Evolutionary conservation across 2,888 invertebrate genomes (phyloP), one percentile per base, ranked within the genome.

Genomic region (Lasioglossum lativentre): DNA sequence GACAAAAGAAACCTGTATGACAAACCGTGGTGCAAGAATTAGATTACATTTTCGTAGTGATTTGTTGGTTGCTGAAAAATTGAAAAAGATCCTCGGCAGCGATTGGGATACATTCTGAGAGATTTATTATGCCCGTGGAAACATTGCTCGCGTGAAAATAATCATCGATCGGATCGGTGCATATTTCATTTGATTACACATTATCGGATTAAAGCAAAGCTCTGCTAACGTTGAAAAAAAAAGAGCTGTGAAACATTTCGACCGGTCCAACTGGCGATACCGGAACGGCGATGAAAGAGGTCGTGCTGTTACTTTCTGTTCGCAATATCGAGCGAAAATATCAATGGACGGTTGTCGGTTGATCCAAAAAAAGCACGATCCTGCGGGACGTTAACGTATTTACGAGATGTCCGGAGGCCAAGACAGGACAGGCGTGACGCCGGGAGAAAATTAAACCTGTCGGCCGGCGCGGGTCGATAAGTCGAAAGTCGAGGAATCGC

Each of bases 391-490:
- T 59, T 45, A 75, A 83, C 74, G 27, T 83, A 83, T 85, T 78
- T 85, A 78, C 74, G 77, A 77, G 77, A 40, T 59, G 74, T 23
- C 47, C 56, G 76, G 82, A 56, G 63, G 83, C 72, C 34, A 84
- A 83, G 80, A 74, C 72, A 52, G 40, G 66, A 83, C 83, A 73
- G 70, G 63, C 80, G 76, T 56, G 73, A 85, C 79, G 72, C 63
- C n/a, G 45, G 68, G 59, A 47, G 80, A 79, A 77, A 85, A 85
- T 85, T 76, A 75, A 84, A 85, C 68, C 19, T 59, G 85, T 8
- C 76, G 27, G 47, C 76, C 45, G 38, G 23, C 47, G 16, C 23
- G 70, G 84, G 75, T 85, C 84, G 84, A 85, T 85, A 85, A 85
- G 84, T 83, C 70, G 78, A 71, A 74, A 83, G 75, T 16, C 71